phyloP scores from a whole-genome alignment of 2,113 vertebrate genomes.

The Natator depressus region DNA sequence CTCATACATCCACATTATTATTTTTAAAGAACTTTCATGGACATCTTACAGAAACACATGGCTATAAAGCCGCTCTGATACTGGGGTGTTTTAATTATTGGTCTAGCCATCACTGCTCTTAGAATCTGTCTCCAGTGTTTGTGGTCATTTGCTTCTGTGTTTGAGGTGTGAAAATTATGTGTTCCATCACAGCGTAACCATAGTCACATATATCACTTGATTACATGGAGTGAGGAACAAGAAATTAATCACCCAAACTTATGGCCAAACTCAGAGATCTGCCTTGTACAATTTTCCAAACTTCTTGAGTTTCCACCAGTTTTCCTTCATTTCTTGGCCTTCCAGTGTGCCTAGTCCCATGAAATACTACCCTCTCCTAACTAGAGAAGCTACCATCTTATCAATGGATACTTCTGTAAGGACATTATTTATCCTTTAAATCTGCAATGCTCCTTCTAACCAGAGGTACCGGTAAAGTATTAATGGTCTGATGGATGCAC shows the following conservation, averaged over 20 bases:
- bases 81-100: too few relatives aligned
- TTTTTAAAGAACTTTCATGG: neutral
- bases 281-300: constrained; percentile 85
- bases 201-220: constrained; percentile 82
- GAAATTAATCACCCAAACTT: constrained; percentile 85
- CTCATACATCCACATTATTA: neutral
- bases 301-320: constrained; percentile 80
- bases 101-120: neutral
- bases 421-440: constrained; percentile 56
- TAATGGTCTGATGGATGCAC: constrained; percentile 80
- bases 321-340: constrained; percentile 72
- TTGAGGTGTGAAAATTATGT: constrained; percentile 86
- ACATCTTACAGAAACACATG: neutral
- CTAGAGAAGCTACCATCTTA: constrained; percentile 79
- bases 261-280: constrained; percentile 85
- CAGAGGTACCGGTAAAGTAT: constrained; percentile 85
- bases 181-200: constrained; percentile 84
- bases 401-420: constrained; percentile 82
- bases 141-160: constrained; percentile 74
- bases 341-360: constrained; percentile 80
- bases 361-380: constrained; percentile 79
- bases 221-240: constrained; percentile 81
- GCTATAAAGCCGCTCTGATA: neutral
- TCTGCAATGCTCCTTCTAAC: constrained; percentile 78
- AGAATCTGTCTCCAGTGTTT: constrained; percentile 2